Conservation (phyloP, 2,113 vertebrate species). For the Oryzias curvinotus region DNA sequence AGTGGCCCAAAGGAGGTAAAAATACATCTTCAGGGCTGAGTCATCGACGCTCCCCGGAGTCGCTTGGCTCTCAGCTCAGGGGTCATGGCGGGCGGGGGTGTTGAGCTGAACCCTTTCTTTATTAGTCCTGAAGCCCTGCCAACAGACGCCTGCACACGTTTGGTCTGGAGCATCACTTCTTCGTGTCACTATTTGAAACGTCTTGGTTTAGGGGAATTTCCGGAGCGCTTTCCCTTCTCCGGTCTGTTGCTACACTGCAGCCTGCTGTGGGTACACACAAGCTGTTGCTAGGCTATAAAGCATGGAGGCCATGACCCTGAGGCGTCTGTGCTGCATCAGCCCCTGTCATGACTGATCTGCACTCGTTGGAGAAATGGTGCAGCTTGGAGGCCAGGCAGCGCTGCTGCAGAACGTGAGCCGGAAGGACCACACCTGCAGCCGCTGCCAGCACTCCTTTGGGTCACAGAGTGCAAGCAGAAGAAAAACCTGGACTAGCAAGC, state of each 20-base stretch:
- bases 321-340: slow-evolving; percentile 28
- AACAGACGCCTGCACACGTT: no score
- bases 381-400: no score
- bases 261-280: slow-evolving; percentile 61
- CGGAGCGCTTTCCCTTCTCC: slow-evolving; percentile 64
- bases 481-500: no score
- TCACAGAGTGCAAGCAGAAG: no score
- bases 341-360: slow-evolving; percentile 26
- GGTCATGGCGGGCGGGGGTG: no score
- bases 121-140: no score
- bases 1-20: slow-evolving; percentile 31
- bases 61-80: slow-evolving; percentile 26
- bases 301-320: slow-evolving; percentile 43
- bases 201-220: slow-evolving; percentile 20
- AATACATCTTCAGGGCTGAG: slow-evolving; percentile 44
- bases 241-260: slow-evolving; percentile 53
- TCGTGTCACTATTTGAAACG: slow-evolving; percentile 10
- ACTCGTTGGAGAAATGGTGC: background rate
- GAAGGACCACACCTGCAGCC: no score
- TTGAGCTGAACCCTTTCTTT: no score
- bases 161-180: no score
- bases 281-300: slow-evolving; percentile 68
- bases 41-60: slow-evolving; percentile 44
- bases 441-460: no score
- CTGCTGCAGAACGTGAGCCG: no score